These are phyloP conservation scores for Todiramphus chloris DNA, from an alignment of 2,113 vertebrate species.

Conservation along the genomic window DNA sequence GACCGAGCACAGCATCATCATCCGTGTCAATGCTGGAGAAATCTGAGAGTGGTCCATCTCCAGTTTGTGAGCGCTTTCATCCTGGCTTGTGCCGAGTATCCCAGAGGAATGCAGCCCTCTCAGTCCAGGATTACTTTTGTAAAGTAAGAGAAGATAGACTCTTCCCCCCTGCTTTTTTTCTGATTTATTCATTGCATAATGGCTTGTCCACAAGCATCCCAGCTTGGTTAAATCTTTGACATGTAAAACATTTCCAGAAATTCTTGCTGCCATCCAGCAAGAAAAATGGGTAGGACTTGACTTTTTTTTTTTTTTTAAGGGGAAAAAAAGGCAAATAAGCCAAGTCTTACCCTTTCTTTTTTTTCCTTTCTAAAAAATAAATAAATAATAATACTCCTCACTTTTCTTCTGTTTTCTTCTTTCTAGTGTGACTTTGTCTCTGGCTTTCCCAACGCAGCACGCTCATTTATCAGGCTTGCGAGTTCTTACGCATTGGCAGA, in stretches of 20 bases:
- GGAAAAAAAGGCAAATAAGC: background rate
- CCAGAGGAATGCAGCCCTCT: background rate
- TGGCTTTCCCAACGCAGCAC: constrained; percentile 14
- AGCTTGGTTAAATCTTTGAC: constrained; percentile 24
- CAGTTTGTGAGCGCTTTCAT: background rate
- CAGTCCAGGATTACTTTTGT: background rate
- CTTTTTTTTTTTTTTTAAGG: background rate
- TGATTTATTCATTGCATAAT: constrained; percentile 38
- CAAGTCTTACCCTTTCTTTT: background rate
- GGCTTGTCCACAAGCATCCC: constrained; percentile 24
- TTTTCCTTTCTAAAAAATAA: background rate
- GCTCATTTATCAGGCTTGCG: constrained; percentile 56
- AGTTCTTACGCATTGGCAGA: background rate
- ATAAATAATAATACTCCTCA: background rate
- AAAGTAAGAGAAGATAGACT: background rate
- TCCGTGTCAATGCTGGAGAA: rapidly evolving
- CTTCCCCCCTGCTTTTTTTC: background rate
- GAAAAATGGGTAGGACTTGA: constrained; percentile 3
- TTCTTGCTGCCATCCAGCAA: constrained; percentile 40
- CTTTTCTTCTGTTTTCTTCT: constrained; percentile 17
- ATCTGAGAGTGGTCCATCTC: rapidly evolving
- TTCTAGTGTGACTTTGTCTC: background rate
- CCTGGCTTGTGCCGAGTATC: background rate
- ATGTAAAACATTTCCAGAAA: constrained; percentile 38
- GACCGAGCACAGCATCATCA: background rate